These are phyloP conservation scores for Amphiprion ocellaris DNA, from an alignment of 2,113 vertebrate genomes.

Conservation along the genomic window DNA sequence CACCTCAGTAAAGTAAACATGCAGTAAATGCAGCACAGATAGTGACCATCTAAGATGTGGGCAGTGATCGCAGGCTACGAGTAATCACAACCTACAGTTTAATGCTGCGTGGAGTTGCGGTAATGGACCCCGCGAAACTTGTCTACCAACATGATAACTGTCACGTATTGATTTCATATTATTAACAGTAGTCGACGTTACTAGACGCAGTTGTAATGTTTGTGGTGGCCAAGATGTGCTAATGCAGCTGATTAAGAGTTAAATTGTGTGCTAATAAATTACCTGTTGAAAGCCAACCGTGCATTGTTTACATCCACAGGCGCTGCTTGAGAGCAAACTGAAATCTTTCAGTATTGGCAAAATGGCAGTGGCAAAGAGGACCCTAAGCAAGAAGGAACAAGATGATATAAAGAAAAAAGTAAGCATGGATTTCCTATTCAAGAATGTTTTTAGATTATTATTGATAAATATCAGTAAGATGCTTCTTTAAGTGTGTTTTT, in stretches of 20 bases:
- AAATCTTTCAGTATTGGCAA: constrained; percentile 98
- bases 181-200: not conserved
- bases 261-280: not conserved
- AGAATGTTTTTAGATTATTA: no score
- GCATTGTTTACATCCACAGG: constrained; percentile 81
- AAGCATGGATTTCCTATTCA: constrained; percentile 29
- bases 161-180: not conserved
- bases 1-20: not conserved
- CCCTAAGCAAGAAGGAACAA: constrained; percentile 97
- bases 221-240: not conserved
- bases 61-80: no score
- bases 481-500: not conserved
- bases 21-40: not conserved
- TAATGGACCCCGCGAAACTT: not conserved
- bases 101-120: not conserved
- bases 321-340: constrained; percentile 95
- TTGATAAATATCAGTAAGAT: not conserved
- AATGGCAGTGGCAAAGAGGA: constrained; percentile 96
- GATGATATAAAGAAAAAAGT: constrained; percentile 99
- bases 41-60: fast-evolving
- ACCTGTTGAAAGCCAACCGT: not conserved
- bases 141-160: constrained; percentile 18
- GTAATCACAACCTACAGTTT: no score
- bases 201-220: not conserved
- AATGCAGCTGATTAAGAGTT: not conserved